Evolutionary conservation across 2,797 vertebrate genomes (phyloP).

Genomic region (Hippopotamyrus pictus): DNA sequence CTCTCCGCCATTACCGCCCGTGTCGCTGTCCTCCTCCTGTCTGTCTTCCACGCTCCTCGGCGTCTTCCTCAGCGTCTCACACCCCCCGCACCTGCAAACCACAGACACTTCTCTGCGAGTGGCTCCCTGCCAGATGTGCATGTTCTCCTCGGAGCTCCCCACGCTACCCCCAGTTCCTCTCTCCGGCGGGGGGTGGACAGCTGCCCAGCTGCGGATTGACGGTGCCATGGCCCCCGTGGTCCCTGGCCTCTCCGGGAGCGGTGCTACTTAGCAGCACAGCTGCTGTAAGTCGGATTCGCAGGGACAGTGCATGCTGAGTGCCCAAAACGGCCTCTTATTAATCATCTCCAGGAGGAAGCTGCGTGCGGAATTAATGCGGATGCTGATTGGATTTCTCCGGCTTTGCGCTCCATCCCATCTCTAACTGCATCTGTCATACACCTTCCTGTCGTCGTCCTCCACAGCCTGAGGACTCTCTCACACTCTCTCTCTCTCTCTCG

Average conservation of each 20-base stretch:
- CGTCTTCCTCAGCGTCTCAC: background rate
- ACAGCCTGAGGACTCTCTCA: background rate
- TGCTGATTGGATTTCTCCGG: conserved; percentile 8
- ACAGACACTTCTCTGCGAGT: background rate
- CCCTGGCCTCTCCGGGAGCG: background rate
- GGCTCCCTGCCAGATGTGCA: background rate
- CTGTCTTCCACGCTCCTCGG: background rate
- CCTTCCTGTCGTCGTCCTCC: background rate
- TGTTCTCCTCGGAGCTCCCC: background rate
- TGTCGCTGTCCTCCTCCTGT: background rate
- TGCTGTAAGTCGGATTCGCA: background rate
- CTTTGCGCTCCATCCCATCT: background rate
- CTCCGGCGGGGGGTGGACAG: background rate
- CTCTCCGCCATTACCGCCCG: background rate
- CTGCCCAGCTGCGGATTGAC: background rate
- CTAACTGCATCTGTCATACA: background rate
- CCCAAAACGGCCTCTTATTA: background rate
- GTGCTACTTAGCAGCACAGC: background rate
- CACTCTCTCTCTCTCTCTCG: background rate
- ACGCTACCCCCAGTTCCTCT: background rate
- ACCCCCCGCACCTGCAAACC: background rate
- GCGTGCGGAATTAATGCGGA: background rate
- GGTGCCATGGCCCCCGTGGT: background rate
- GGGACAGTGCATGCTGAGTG: background rate
- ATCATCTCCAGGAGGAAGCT: background rate